Base-by-base conservation (phyloP, 2,113 vertebrate genomes). In the Pterocles orientalis region DNA sequence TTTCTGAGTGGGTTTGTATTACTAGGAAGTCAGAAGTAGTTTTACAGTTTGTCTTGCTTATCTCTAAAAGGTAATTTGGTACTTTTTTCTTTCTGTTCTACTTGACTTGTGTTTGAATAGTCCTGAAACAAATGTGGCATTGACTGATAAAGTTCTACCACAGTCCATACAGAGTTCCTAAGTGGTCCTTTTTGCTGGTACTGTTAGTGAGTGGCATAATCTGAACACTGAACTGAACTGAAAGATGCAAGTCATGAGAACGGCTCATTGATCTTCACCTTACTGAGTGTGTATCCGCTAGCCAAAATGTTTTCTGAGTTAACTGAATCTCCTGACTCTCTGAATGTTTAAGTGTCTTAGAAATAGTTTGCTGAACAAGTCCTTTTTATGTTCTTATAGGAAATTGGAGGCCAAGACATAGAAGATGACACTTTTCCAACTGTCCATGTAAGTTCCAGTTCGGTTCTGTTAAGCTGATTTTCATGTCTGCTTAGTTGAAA, bases 391-490 rank as follows among this genome's bases (percentile, higher is more conserved):
- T 98, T 90, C 93, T 94, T 77, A 9, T 80, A 98, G 98, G 98
- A 98, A 96, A 97, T 96, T 88, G 98, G 98, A 97, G 96, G 96
- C 90, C 98, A 97, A 97, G 98, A 98, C 72, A 66, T 93, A 94
- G 98, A 98, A 97, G 98, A 98, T 91, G 97, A 97, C 43, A 50
- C 88, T 95, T 98, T 98, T 97, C 91, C 96, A 87, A 12, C 97
- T 92, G 93, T 90, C 89, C 97, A 95, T 79, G 98, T 98, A 97
- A 98, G 98, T 98, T 97, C 68, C 36, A 80, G 54, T 68, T 96
- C 62, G 66, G 29, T 96, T 90, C 64, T 93, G 14, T 88, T 88
- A 71, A 84, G 43, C n/a, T 78, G 60, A 31, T 92, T 90, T 78
- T 71, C 4, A 2, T 73, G 24, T 69, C 28, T 83, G 2, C 66